Evolutionary conservation across 2,113 vertebrate species (phyloP).

Genomic region (Rissa tridactyla): DNA sequence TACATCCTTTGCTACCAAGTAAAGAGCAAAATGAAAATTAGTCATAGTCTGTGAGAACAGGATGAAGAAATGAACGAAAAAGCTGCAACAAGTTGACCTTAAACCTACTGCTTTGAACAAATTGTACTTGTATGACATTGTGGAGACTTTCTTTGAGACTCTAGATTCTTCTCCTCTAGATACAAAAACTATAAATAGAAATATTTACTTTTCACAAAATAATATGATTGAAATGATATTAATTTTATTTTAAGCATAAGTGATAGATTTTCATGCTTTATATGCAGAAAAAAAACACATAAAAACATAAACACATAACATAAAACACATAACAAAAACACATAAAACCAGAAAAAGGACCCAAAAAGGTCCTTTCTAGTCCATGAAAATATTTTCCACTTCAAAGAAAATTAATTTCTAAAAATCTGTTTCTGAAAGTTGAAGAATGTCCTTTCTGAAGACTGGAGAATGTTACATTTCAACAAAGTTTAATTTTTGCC

Average conservation of each 20-base stretch:
- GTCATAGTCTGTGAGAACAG: constrained; percentile 10
- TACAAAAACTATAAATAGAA: not conserved
- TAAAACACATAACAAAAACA: accelerated
- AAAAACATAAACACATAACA: not conserved
- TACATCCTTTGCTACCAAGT: not conserved
- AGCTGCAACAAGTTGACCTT: not conserved
- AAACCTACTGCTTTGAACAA: constrained; percentile 1
- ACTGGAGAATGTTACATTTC: not conserved
- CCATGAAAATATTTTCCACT: not conserved
- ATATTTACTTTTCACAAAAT: not conserved
- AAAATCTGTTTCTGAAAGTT: not conserved
- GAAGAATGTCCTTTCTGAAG: not conserved
- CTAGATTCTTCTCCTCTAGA: not conserved
- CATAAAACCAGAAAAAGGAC: not conserved
- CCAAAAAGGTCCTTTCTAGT: accelerated
- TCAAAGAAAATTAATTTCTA: not conserved
- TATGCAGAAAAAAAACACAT: not conserved
- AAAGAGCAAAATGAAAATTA: constrained; percentile 20
- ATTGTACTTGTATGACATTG: not conserved
- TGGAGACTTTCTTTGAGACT: not conserved
- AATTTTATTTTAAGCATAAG: not conserved
- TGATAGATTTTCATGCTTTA: not conserved
- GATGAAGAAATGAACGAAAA: not conserved
- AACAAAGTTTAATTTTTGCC: not conserved
- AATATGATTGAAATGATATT: not conserved